A percentile compares a stretch with the other conserved stretches of the same genome.
Evolutionary conservation across 2,113 vertebrate genomes (phyloP).

Genomic region (Bubo blakistoni): DNA sequence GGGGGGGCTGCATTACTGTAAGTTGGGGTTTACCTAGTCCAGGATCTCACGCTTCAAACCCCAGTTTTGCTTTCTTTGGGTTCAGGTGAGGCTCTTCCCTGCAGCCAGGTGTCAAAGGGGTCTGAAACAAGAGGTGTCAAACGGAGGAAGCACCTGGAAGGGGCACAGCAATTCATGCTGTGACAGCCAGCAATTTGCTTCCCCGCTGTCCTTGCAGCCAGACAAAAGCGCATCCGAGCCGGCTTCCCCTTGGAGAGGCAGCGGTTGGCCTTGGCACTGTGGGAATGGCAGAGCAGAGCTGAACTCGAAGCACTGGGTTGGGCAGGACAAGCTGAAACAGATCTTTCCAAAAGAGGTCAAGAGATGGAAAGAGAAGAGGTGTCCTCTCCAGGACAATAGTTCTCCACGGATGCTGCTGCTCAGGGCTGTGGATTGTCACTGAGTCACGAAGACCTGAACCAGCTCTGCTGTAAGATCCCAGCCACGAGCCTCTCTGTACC

Average conservation of each 20-base stretch:
- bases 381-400: neutral
- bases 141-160: neutral
- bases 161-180: accelerated
- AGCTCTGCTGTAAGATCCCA: neutral
- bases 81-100: neutral
- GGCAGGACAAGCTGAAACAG: neutral
- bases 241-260: neutral
- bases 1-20: neutral
- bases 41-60: neutral
- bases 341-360: neutral
- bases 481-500: neutral
- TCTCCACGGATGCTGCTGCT: neutral
- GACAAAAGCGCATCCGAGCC: accelerated
- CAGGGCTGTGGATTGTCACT: neutral
- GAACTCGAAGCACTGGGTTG: neutral
- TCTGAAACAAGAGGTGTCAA: neutral
- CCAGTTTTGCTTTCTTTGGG: neutral
- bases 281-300: neutral
- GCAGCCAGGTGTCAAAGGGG: neutral
- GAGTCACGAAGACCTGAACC: neutral
- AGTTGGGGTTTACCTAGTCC: neutral
- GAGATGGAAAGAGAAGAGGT: neutral
- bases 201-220: neutral
- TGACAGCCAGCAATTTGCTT: neutral
- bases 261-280: accelerated